Evolutionary conservation across 2,113 vertebrate genomes (phyloP).

Genomic region (Chaetops frenatus): DNA sequence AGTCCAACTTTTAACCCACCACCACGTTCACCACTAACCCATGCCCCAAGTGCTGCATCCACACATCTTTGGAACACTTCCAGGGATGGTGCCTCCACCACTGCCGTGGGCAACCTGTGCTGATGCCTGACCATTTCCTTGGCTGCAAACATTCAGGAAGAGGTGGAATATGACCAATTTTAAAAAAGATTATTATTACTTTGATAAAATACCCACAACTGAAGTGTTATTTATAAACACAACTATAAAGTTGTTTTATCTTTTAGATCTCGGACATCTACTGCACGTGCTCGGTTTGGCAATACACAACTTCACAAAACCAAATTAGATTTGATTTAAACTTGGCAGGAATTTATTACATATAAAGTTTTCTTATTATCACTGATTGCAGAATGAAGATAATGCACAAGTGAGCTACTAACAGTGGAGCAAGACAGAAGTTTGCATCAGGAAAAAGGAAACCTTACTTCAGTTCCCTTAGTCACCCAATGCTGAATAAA

Average conservation of each 20-base stretch:
- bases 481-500: no score
- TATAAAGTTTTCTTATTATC: neutral
- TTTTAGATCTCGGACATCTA: neutral
- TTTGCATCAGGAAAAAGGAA: neutral
- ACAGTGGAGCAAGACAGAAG: neutral
- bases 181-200: neutral
- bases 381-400: constrained; percentile 21
- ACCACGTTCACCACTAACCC: neutral
- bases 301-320: neutral
- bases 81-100: neutral
- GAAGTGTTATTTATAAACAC: neutral
- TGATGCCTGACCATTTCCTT: neutral
- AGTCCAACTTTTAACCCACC: neutral
- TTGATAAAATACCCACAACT: neutral
- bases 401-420: neutral
- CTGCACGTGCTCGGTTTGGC: neutral
- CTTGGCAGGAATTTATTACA: neutral
- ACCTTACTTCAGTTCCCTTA: rapidly evolving
- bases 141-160: neutral
- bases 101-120: neutral
- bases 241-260: neutral
- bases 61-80: neutral
- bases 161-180: neutral
- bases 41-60: neutral
- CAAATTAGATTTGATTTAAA: constrained; percentile 4